Conservation (phyloP, 2,797 vertebrate species). For the Adrianichthys oophorus region DNA sequence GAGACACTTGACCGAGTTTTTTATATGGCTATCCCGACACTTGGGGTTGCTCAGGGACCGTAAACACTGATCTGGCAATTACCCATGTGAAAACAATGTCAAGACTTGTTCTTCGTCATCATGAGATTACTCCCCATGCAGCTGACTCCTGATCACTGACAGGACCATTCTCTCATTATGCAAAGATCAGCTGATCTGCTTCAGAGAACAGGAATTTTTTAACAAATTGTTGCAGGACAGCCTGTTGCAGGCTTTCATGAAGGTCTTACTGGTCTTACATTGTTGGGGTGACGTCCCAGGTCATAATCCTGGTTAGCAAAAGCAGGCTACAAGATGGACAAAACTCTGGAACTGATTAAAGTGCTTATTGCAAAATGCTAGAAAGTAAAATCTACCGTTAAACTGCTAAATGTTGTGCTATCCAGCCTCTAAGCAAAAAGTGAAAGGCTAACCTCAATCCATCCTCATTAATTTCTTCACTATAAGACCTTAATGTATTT, state of each 20-base stretch:
- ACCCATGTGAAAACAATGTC: conserved; percentile 57
- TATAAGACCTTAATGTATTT: background rate
- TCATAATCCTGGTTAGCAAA: no score
- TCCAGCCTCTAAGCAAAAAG: background rate
- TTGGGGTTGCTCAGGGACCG: conserved; percentile 34
- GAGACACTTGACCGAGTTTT: conserved; percentile 45
- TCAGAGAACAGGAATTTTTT: conserved; percentile 16
- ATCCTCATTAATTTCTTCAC: background rate
- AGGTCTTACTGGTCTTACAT: background rate
- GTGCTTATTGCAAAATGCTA: background rate
- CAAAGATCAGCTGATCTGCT: conserved; percentile 51
- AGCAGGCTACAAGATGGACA: no score
- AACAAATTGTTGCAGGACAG: conserved; percentile 14
- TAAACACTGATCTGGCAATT: conserved; percentile 42
- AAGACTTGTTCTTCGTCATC: conserved; percentile 57
- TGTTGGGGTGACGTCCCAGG: no score
- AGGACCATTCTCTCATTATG: conserved; percentile 36
- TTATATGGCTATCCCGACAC: conserved; percentile 48
- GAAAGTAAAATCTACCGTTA: background rate
- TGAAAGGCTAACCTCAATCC: no score
- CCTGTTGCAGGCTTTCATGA: background rate
- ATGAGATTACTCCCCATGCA: conserved; percentile 32
- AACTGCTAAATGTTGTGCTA: background rate
- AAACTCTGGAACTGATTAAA: background rate
- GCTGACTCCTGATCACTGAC: conserved; percentile 33